Evolutionary conservation across 2,888 invertebrate species (phyloP), one percentile per base, ranked within the genome.

Genomic region (Harpalus rubripes): DNA sequence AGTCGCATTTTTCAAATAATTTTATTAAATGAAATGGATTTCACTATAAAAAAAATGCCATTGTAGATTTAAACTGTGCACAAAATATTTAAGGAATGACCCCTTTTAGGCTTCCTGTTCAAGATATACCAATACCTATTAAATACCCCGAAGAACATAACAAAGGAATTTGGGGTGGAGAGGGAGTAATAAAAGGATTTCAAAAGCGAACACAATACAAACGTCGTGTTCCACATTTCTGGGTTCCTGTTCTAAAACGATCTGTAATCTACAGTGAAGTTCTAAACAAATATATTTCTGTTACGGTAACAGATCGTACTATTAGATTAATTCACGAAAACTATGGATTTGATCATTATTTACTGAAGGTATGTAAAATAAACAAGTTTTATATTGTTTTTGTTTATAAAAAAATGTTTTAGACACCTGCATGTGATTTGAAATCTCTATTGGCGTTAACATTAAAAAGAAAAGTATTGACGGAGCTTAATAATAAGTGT

Each of bases 161-260:
- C 90, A 89, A 94, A 65, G 98, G 98, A 44, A 92, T 99, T 87
- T 99, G 99, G 99, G 99, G 98, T 86, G 99, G 99, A 7, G 99
- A 99, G 92, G 97, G 95, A 44, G 93, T 99, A 0, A 92, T 99
- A 22, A 96, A 97, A 92, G 99, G 98, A 76, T 97, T 96, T 89
- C 93, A 94, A 89, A 95, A 95, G 89, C 93, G 94, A 72, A 91
- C 93, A 80, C 92, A 91, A 2, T 91, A 90, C 1, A 92, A 92
- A 80, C 93, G 95, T 85, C 93, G 97, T 88, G 94, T 95, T 0
- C 96, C 98, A 0, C 95, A 95, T 88, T 96, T 96, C 90, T 99
- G 98, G 98, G 95, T 96, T 16, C 99, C 99, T 0, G 90, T 92
- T 0, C 90, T 99, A 0, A 94, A 94, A 86, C 94, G 95, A 86